phyloP scores from a whole-genome alignment of 2,113 vertebrate species.

The Podarcis muralis region DNA sequence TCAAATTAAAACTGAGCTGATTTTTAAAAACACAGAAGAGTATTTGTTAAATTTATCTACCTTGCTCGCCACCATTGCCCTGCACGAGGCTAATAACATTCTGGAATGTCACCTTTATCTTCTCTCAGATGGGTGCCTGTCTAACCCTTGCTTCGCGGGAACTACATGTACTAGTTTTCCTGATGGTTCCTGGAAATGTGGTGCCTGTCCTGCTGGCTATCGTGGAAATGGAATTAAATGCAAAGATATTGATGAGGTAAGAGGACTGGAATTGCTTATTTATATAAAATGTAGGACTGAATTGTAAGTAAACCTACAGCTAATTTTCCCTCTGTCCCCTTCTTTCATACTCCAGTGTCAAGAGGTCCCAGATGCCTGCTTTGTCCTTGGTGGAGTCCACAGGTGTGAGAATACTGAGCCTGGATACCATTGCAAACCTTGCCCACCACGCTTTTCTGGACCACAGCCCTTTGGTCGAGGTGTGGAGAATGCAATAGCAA shows the following conservation, averaged over 20 bases:
- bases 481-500: conserved; percentile 86
- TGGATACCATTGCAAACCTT: conserved; percentile 95
- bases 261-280: background rate
- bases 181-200: conserved; percentile 94
- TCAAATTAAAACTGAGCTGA: background rate
- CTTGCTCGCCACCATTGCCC: background rate
- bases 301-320: background rate
- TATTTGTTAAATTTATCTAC: background rate
- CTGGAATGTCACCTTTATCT: background rate
- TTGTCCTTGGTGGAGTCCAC: conserved; percentile 86
- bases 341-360: conserved; percentile 78
- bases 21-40: background rate
- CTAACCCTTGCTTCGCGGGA: conserved; percentile 93
- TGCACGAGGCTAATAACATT: background rate
- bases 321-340: conserved; percentile 4
- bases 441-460: conserved; percentile 90
- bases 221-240: conserved; percentile 90
- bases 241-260: conserved; percentile 93
- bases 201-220: conserved; percentile 90
- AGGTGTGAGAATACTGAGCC: conserved; percentile 94
- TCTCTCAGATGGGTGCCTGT: conserved; percentile 92
- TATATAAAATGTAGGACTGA: background rate
- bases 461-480: conserved; percentile 90
- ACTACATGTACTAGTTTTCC: conserved; percentile 88
- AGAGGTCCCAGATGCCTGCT: conserved; percentile 91